Base-by-base conservation (phyloP, 1,140 invertebrate species). In the Saccostrea glomerata region DNA sequence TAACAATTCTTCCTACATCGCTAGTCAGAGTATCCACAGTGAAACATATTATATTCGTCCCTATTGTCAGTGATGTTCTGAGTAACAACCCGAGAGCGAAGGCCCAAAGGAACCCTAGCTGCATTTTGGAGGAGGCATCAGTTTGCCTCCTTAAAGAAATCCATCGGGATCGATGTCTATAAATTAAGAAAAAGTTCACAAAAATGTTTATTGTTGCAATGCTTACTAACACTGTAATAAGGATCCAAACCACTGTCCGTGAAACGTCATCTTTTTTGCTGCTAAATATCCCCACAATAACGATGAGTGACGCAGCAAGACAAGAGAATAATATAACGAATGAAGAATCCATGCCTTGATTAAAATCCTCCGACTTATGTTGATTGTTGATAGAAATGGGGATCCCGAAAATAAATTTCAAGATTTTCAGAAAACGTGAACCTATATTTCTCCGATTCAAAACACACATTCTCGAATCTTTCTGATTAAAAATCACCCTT, bases 121-220 rank as follows among this genome's bases (percentile, higher is more conserved):
- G 70, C 11, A 77, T 23, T 77, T 77, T 77, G 3, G 70, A 15
- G 23, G 70, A 77, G 15, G 25, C 25, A 36, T 77, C 70, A 25
- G 70, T 77, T 77, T 77, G 25, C 3, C 13, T 15, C 11, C 70
- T 36, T 77, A 36, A 15, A 77, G 11, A 30, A 77, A 15, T 77
- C 70, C 15, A 36, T 30, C 9, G 25, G 30, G 30, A 77, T 36
- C 70, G 70, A 77, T 25, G 25, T 30, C 25, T 77, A 77, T 9
- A 36, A 36, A 25, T 15, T 11, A 30, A 30, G 25, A 30, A 77
- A 30, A 77, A 77, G 25, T 30, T 77, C 30, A 77, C 25, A 17
- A 77, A 77, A 15, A 77, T 77, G 9, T 77, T 77, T 11, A 77
- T 36, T 30, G 70, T 77, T 77, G 70, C 70, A 30, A 36, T 30